phyloP scores from a whole-genome alignment of 2,113 vertebrate genomes.

The Varanus salvator region DNA sequence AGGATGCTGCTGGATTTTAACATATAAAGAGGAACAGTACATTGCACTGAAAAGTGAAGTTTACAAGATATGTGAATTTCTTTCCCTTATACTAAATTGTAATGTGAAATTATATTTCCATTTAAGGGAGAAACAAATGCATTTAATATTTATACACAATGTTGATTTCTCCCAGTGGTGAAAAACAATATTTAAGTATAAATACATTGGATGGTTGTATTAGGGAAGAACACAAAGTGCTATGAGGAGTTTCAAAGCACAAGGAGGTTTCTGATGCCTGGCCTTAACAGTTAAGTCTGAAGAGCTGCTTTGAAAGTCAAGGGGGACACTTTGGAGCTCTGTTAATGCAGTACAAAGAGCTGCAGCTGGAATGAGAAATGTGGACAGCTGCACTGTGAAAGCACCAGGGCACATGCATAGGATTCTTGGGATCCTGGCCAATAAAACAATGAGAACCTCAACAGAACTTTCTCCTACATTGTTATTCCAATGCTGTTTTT shows the following conservation, averaged over 20 bases:
- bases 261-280: neutral
- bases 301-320: neutral
- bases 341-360: neutral
- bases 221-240: neutral
- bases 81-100: neutral
- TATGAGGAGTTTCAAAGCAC: neutral
- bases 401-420: neutral
- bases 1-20: too few relatives aligned
- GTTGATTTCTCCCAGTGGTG: neutral
- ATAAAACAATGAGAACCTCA: neutral
- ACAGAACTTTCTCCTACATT: neutral
- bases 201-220: neutral
- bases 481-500: slow-evolving; percentile 20
- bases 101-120: neutral
- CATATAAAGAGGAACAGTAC: neutral
- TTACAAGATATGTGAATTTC: neutral
- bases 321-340: neutral
- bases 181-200: neutral
- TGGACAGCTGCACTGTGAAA: neutral
- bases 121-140: neutral
- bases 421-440: neutral
- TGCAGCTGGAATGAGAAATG: neutral
- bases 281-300: neutral
- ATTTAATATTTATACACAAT: neutral
- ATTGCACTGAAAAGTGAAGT: neutral